phyloP scores from a whole-genome alignment of 92 coral and sea anemone species.

The Ricordea florida region DNA sequence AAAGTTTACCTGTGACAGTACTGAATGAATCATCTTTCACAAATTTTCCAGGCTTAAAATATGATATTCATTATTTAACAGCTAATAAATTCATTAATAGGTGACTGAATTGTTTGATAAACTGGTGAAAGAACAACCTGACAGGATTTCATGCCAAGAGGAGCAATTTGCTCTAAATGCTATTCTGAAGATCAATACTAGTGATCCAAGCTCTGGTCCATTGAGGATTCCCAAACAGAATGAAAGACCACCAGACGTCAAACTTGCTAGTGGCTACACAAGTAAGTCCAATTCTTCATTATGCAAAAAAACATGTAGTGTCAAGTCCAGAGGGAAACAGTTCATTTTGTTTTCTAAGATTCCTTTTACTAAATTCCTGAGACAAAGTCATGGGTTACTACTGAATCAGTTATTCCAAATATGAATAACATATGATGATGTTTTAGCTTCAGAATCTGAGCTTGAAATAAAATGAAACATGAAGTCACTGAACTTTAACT shows the following conservation, averaged over 20 bases:
- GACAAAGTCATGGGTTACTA: neutral
- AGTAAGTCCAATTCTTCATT: conserved; percentile 63
- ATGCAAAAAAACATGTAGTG: neutral
- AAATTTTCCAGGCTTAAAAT: too few relatives aligned
- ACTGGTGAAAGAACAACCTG: conserved; percentile 73
- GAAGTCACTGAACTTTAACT: too few relatives aligned
- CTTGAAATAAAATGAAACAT: too few relatives aligned
- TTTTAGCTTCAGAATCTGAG: too few relatives aligned
- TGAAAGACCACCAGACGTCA: conserved; percentile 80
- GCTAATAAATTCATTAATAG: conserved; percentile 26
- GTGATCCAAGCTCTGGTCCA: conserved; percentile 66
- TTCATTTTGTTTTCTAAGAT: too few relatives aligned
- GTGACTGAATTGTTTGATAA: conserved; percentile 84
- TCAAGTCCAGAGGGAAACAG: too few relatives aligned
- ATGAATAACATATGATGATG: too few relatives aligned
- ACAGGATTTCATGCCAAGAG: conserved; percentile 70
- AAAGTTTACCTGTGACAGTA: too few relatives aligned
- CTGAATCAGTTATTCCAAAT: too few relatives aligned
- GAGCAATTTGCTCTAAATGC: conserved; percentile 76
- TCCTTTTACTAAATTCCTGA: neutral
- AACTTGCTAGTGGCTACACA: conserved; percentile 88
- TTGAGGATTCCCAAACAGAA: conserved; percentile 84
- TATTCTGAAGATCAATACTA: conserved; percentile 71
- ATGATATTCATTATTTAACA: neutral
- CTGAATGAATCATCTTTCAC: too few relatives aligned